Evolutionary conservation across 2,888 invertebrate species (phyloP).

Genomic region (Dryococelus australis): DNA sequence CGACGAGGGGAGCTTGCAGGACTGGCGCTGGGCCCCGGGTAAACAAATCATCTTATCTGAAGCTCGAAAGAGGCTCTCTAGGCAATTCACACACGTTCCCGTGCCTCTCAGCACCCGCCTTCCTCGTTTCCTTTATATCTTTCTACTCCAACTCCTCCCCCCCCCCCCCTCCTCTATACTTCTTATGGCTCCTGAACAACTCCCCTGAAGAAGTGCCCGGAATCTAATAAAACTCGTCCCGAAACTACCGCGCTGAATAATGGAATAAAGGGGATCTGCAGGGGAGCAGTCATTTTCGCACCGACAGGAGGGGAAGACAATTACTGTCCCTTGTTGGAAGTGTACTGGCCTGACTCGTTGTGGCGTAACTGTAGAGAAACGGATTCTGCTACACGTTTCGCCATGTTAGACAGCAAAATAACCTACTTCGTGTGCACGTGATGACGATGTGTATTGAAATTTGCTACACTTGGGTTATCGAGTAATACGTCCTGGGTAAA

Average conservation of each 20-base stretch:
- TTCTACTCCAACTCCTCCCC: background rate
- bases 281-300: background rate
- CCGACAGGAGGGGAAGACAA: background rate
- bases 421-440: too few species aligned
- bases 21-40: background rate
- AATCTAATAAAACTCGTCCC: background rate
- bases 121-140: conserved; percentile 3
- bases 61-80: conserved; percentile 3
- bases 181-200: background rate
- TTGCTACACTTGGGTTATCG: too few species aligned
- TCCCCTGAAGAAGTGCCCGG: background rate
- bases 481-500: too few species aligned
- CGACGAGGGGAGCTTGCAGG: background rate
- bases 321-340: background rate
- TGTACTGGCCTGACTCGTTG: too few species aligned
- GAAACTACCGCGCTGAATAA: conserved; percentile 5
- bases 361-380: too few species aligned
- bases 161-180: too few species aligned
- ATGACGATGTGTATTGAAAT: too few species aligned
- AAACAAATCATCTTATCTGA: conserved; percentile 16
- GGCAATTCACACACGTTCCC: conserved; percentile 3
- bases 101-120: background rate
- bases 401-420: too few species aligned
- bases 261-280: background rate
- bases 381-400: too few species aligned